phyloP scores from a whole-genome alignment of 1,140 invertebrate species.

The Zophobas atratus region DNA sequence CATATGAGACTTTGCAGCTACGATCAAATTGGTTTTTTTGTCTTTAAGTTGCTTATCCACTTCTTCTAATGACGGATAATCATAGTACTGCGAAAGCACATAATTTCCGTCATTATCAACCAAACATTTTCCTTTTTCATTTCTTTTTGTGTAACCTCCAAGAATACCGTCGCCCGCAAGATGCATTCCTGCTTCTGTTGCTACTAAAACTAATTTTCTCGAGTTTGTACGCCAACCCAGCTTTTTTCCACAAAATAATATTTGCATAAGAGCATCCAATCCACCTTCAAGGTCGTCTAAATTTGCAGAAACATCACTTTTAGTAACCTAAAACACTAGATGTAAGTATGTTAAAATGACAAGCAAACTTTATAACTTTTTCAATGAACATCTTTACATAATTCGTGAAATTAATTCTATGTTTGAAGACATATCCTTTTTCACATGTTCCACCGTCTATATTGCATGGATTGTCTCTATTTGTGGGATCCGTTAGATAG shows the following conservation, averaged over 20 bases:
- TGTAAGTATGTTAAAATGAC: not conserved
- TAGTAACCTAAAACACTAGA: slow-evolving; percentile 50
- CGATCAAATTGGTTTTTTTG: slow-evolving; percentile 67
- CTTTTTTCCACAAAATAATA: slow-evolving; percentile 65
- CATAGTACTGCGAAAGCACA: slow-evolving; percentile 70
- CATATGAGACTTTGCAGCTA: not conserved
- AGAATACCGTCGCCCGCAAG: slow-evolving; percentile 69
- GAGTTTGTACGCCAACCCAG: slow-evolving; percentile 67
- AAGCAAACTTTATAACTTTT: slow-evolving; percentile 45
- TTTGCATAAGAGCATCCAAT: slow-evolving; percentile 76
- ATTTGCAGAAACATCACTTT: slow-evolving; percentile 71
- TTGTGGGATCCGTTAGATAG: slow-evolving; percentile 54
- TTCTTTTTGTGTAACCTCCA: slow-evolving; percentile 57
- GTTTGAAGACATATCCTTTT: slow-evolving; percentile 61
- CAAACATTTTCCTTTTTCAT: slow-evolving; percentile 71
- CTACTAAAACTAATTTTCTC: slow-evolving; percentile 66
- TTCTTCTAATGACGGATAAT: slow-evolving; percentile 77
- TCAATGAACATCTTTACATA: slow-evolving; percentile 59
- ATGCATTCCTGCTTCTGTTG: slow-evolving; percentile 68
- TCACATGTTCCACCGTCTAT: slow-evolving; percentile 48
- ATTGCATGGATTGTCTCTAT: slow-evolving; percentile 60
- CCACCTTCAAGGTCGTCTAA: slow-evolving; percentile 75
- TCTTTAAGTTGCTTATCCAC: slow-evolving; percentile 71
- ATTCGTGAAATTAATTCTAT: slow-evolving; percentile 62
- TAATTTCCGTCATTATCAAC: slow-evolving; percentile 73